A percentile compares a stretch with the other conserved stretches of the same genome.
These are phyloP conservation scores for Montipora efflorescens DNA, from an alignment of 64 coral and sea anemone species.

Conservation along the genomic window DNA sequence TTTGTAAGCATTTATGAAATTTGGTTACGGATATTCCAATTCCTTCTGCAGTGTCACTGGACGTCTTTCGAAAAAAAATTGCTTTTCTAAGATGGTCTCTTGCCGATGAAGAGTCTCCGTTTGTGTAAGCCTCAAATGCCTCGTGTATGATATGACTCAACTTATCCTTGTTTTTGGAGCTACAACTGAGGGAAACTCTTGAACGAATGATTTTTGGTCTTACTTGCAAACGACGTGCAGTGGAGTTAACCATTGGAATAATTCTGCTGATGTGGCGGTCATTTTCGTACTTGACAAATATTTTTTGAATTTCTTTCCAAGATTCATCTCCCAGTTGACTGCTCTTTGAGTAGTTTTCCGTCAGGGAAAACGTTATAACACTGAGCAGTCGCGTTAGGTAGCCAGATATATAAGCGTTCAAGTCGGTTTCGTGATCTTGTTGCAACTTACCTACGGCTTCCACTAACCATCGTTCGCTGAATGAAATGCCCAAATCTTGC, in stretches of 20 bases:
- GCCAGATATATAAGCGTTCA: conserved; percentile 26
- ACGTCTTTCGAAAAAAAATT: background rate
- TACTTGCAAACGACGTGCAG: background rate
- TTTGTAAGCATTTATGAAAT: conserved; percentile 1
- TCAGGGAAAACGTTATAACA: conserved; percentile 30
- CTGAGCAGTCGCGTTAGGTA: conserved; percentile 61
- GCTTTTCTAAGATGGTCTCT: background rate
- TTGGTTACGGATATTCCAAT: conserved; percentile 63
- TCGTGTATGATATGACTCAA: conserved; percentile 7
- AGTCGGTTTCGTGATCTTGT: background rate
- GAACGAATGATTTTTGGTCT: background rate
- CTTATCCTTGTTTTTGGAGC: background rate
- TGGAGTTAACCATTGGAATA: conserved; percentile 9
- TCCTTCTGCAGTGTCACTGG: background rate
- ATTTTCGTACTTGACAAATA: conserved; percentile 9
- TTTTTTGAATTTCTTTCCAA: conserved; percentile 33
- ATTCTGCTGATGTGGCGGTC: conserved; percentile 31
- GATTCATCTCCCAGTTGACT: conserved; percentile 11
- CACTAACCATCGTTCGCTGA: background rate
- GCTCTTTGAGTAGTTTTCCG: conserved; percentile 5
- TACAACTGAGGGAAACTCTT: too few species aligned
- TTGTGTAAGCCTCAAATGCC: conserved; percentile 14
- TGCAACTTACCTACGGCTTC: background rate
- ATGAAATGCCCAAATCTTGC: conserved; percentile 29
- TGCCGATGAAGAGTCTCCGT: background rate